Conservation (phyloP, 2,113 vertebrate species). For the Trinectes maculatus region DNA sequence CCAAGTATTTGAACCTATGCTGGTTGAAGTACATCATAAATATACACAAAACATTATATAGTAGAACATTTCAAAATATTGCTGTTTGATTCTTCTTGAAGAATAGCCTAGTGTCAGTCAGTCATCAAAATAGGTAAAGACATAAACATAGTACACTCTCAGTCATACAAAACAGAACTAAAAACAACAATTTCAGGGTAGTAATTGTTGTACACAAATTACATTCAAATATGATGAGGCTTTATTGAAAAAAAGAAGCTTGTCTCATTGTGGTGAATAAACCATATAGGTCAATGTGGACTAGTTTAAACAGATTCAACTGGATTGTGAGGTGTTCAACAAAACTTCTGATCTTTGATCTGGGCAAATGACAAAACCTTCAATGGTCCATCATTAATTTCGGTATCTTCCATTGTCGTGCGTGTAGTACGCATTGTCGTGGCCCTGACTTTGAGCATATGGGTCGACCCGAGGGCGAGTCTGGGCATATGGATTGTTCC, state of each 20-base stretch:
- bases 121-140: not conserved
- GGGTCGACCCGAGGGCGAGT: constrained; percentile 38
- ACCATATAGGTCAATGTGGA: no score
- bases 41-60: not conserved
- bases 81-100: not conserved
- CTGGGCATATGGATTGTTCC: constrained; percentile 41
- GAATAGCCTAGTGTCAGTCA: not conserved
- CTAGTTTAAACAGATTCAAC: no score
- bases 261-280: no score
- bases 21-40: not conserved
- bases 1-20: not conserved
- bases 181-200: not conserved
- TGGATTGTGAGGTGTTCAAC: not conserved
- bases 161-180: not conserved
- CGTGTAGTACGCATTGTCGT: constrained; percentile 50
- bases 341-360: not conserved
- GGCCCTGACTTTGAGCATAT: constrained; percentile 50
- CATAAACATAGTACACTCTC: constrained; percentile 13
- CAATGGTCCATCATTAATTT: not conserved
- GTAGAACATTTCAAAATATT: not conserved
- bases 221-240: not conserved
- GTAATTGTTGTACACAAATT: constrained; percentile 26
- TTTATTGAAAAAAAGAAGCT: no score
- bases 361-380: not conserved
- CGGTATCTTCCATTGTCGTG: constrained; percentile 31